Evolutionary conservation across 2,888 invertebrate species (phyloP).

Genomic region (Aleiodes leptofemur): DNA sequence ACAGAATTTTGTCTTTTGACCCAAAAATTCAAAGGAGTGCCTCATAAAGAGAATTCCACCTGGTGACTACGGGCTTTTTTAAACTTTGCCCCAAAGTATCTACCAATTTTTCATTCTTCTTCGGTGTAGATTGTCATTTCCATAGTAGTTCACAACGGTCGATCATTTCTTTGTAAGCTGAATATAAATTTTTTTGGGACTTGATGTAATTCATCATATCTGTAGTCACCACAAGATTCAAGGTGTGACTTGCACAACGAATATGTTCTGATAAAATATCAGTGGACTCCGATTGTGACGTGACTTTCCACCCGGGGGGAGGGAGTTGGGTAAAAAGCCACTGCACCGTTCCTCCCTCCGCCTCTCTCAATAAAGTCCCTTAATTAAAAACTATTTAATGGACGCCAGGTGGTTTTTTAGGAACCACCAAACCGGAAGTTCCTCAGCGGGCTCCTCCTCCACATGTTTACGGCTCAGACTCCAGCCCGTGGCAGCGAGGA

Average conservation of each 20-base stretch:
- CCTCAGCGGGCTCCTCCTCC: too few species aligned
- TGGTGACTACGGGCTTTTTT: constrained; percentile 34
- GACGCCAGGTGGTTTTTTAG: too few species aligned
- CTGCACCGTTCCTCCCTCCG: too few species aligned
- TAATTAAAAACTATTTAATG: constrained; percentile 3
- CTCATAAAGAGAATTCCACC: constrained; percentile 42
- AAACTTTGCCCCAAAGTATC: constrained; percentile 21
- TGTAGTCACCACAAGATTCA: constrained; percentile 40
- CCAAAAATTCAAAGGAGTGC: background rate
- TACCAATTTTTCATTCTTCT: constrained; percentile 21
- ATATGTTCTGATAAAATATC: constrained; percentile 38
- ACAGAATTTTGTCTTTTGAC: constrained; percentile 34
- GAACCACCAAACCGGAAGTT: too few species aligned
- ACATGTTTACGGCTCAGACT: too few species aligned
- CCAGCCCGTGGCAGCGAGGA: too few species aligned
- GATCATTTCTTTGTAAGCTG: background rate
- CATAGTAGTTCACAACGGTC: constrained; percentile 33
- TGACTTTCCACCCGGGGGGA: too few species aligned
- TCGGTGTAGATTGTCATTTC: constrained; percentile 40
- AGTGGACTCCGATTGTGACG: background rate
- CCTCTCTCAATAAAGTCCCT: too few species aligned
- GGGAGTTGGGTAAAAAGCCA: too few species aligned
- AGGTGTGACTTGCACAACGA: background rate
- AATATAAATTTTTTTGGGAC: background rate
- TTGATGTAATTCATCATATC: constrained; percentile 21